Percentiles rank a stretch among this genome's conserved stretches.
phyloP scores from a whole-genome alignment of 2,797 vertebrate genomes.

The Xiphophorus birchmanni region DNA sequence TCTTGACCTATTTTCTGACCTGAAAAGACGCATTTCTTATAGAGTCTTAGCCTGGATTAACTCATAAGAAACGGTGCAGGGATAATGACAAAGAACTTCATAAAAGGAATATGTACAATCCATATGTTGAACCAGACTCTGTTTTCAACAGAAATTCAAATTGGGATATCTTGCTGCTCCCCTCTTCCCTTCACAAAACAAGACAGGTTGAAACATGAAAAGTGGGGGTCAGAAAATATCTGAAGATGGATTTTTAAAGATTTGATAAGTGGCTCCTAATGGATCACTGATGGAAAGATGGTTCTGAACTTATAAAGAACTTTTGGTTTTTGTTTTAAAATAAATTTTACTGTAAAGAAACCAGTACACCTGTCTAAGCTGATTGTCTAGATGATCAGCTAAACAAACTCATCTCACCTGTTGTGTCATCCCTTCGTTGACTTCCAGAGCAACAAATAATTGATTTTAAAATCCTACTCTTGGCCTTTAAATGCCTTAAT shows the following conservation, averaged over 20 bases:
- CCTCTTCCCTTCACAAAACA: neutral
- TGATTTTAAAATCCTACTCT: neutral
- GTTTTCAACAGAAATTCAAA: slow-evolving; percentile 26
- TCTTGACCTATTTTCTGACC: slow-evolving; percentile 80
- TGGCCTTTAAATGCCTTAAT: neutral
- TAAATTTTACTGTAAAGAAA: neutral
- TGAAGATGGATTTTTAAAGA: neutral
- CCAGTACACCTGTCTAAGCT: too few relatives aligned
- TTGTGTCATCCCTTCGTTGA: neutral
- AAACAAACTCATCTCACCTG: neutral
- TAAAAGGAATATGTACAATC: slow-evolving; percentile 64
- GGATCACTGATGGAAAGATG: neutral
- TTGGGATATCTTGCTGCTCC: slow-evolving; percentile 12
- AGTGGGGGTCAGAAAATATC: neutral
- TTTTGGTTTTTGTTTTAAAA: neutral
- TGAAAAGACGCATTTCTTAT: slow-evolving; percentile 72
- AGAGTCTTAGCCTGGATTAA: slow-evolving; percentile 80
- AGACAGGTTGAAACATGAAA: neutral
- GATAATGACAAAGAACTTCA: slow-evolving; percentile 73
- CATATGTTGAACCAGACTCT: slow-evolving; percentile 33
- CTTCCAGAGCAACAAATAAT: neutral
- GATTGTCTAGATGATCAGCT: neutral
- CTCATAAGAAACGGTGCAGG: slow-evolving; percentile 56
- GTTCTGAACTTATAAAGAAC: too few relatives aligned
- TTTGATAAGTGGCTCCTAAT: neutral